Conservation (phyloP, 2,888 invertebrate species). For the Megastigmus dorsalis region DNA sequence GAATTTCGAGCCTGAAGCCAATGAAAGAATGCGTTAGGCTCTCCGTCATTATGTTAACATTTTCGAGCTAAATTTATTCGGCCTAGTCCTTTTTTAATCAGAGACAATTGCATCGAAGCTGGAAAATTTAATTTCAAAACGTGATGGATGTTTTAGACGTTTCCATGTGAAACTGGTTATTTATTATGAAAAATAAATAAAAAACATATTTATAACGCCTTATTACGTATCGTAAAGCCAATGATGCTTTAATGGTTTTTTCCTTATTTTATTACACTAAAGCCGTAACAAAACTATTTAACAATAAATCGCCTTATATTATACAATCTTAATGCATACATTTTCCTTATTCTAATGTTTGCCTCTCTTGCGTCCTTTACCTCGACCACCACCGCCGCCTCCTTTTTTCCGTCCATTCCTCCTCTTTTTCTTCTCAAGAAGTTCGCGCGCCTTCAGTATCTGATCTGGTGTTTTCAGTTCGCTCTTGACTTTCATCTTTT, state of each 20-base stretch:
- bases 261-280: constrained; percentile 18
- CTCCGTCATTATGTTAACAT: no score
- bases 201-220: no score
- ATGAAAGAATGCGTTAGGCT: constrained; percentile 4
- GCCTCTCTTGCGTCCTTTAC: constrained; percentile 34
- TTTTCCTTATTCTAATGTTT: neutral
- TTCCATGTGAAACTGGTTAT: no score
- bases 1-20: neutral
- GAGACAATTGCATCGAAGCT: no score
- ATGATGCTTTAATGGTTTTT: no score
- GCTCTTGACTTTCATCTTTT: constrained; percentile 73
- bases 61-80: no score
- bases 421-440: constrained; percentile 75
- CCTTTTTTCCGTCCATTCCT: constrained; percentile 75
- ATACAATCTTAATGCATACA: constrained; percentile 14
- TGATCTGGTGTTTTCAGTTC: constrained; percentile 80
- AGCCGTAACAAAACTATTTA: constrained; percentile 22
- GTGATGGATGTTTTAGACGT: no score
- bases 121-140: no score
- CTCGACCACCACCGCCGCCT: constrained; percentile 72
- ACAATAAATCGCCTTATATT: constrained; percentile 18
- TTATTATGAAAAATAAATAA: no score
- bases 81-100: no score
- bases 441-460: constrained; percentile 83
- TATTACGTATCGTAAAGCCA: no score